These are phyloP conservation scores for Neoitamus cyanurus DNA, from an alignment of 2,888 invertebrate genomes.

Conservation along the genomic window DNA sequence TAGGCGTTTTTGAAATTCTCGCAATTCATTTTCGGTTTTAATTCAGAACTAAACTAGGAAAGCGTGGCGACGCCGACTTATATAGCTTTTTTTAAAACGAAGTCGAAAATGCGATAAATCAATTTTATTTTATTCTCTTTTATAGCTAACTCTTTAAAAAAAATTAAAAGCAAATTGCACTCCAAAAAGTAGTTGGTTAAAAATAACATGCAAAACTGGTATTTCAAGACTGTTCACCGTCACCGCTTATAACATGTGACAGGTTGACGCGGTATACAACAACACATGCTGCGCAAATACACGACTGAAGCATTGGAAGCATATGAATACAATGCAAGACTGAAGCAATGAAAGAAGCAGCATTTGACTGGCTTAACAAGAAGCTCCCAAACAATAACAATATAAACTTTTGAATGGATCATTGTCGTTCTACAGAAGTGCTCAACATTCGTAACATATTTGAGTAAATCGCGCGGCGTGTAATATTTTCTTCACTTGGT, in stretches of 20 bases:
- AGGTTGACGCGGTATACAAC: too few species aligned
- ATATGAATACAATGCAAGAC: not conserved
- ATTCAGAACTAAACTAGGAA: not conserved
- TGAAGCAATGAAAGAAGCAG: not conserved
- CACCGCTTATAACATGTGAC: not conserved
- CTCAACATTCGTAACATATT: not conserved
- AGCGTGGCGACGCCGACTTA: too few species aligned
- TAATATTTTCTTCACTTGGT: not conserved
- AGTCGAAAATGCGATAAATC: not conserved
- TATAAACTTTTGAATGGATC: too few species aligned
- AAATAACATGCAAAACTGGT: not conserved
- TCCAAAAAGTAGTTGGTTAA: not conserved
- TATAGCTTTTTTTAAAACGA: not conserved
- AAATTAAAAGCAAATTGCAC: not conserved
- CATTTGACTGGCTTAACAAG: too few species aligned
- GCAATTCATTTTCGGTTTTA: not conserved
- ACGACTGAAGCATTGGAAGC: not conserved
- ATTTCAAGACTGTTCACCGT: not conserved
- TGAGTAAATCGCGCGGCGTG: not conserved
- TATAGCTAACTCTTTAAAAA: not conserved
- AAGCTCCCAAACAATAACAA: too few species aligned
- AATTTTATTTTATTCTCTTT: not conserved
- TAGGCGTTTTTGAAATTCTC: not conserved
- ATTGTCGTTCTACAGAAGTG: not conserved
- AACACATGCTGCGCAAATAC: not conserved